These are phyloP conservation scores for Dolichallabes microphthalmus DNA, from an alignment of 2,113 vertebrate species.

Conservation along the genomic window DNA sequence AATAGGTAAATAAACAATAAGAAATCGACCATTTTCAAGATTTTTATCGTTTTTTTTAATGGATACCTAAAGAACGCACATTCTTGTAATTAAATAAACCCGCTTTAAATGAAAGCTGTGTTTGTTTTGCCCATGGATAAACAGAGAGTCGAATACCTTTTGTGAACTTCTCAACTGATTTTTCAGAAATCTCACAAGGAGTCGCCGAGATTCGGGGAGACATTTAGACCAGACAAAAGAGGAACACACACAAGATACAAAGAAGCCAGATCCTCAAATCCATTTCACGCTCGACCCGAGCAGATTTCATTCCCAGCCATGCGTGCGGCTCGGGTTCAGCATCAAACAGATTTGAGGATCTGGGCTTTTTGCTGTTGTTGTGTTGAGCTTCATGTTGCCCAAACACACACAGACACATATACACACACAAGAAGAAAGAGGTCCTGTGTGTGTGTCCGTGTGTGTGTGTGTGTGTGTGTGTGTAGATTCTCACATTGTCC, in stretches of 20 bases:
- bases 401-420: slow-evolving; percentile 59
- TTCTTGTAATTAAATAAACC: neutral
- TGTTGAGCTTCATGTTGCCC: slow-evolving; percentile 17
- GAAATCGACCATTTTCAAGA: neutral
- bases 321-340: slow-evolving; percentile 80
- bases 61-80: neutral
- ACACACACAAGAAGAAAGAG: slow-evolving; percentile 80
- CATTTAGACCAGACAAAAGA: slow-evolving; percentile 20
- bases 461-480: neutral
- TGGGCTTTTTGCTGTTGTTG: slow-evolving; percentile 50
- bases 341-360: slow-evolving; percentile 82
- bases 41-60: neutral
- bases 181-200: neutral
- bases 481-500: slow-evolving; percentile 79
- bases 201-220: neutral
- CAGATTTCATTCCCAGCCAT: slow-evolving; percentile 70
- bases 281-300: slow-evolving; percentile 74
- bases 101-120: neutral
- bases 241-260: slow-evolving; percentile 21
- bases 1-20: too few species aligned
- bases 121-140: neutral
- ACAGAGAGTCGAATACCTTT: neutral
- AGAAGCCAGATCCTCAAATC: slow-evolving; percentile 25
- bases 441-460: slow-evolving; percentile 6
- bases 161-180: neutral